phyloP scores from a whole-genome alignment of 2,113 vertebrate species.

The Gymnarchus niloticus region DNA sequence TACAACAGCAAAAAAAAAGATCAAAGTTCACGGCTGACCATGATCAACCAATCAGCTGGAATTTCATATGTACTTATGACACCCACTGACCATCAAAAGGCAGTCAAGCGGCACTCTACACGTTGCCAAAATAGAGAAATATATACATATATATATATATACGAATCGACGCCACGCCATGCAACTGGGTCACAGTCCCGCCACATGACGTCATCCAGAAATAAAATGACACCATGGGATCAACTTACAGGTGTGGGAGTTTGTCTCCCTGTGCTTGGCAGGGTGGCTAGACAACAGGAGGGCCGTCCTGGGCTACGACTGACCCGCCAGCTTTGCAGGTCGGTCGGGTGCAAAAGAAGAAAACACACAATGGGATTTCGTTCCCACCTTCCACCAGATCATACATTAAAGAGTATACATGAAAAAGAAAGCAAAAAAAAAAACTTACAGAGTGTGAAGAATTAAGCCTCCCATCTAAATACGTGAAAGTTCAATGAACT shows the following conservation, averaged over 20 bases:
- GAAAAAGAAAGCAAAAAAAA: background rate
- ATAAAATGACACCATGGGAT: constrained; percentile 70
- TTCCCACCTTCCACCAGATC: constrained; percentile 22
- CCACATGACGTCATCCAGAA: constrained; percentile 73
- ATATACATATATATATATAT: constrained; percentile 36
- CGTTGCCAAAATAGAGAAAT: constrained; percentile 48
- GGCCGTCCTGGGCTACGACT: constrained; percentile 68
- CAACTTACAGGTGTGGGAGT: constrained; percentile 71
- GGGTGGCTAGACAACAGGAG: constrained; percentile 62
- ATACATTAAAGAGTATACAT: background rate
- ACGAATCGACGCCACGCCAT: constrained; percentile 67
- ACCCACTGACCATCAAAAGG: constrained; percentile 60
- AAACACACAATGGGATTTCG: constrained; percentile 62
- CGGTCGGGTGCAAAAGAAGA: constrained; percentile 65
- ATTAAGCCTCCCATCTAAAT: background rate
- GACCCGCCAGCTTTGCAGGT: constrained; percentile 64
- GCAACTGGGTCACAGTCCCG: constrained; percentile 71
- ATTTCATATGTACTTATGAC: constrained; percentile 60
- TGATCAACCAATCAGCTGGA: constrained; percentile 59
- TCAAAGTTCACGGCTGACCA: constrained; percentile 62
- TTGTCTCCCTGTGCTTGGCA: constrained; percentile 59
- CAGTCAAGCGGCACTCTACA: constrained; percentile 64
- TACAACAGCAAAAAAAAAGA: constrained; percentile 60
- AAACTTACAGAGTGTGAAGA: background rate
- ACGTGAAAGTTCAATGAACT: background rate